Base-by-base conservation (phyloP, 1,140 invertebrate species). In the Batillaria attramentaria region DNA sequence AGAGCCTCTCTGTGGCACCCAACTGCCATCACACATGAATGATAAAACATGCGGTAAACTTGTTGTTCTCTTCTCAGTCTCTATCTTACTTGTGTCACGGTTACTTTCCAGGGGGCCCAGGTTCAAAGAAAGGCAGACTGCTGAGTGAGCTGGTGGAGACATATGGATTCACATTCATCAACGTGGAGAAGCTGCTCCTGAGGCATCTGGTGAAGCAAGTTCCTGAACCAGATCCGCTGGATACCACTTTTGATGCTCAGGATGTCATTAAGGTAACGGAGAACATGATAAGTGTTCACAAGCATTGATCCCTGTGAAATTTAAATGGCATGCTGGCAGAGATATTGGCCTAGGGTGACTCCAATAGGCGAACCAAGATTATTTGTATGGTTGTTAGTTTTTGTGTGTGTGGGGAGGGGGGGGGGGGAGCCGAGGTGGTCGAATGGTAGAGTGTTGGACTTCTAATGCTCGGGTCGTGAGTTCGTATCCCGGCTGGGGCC, bases 91-190 rank as follows among this genome's bases (percentile, higher is more conserved):
- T 28, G 28, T 24, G 20, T n/a, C 42, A 31, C 16, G 18, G 33
- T 76, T 68, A 66, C 18, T 35, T 77, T 79, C 62, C 60, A 87
- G 86, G 86, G 41, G 86, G 86, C 10, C 86, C 86, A n/a, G 86
- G 86, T 3, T 86, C 86, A 39, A 82, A 82, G 70, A 87, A 87
- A 73, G 86, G 86, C 2, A 60, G 83, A n/a, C 77, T 87, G 28
- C 80, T 86, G 2, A 81, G 82, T 42, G 84, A 87, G 70, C 57
- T 87, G 65, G 72, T 79, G 46, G 77, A 83, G 37, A 77, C 83
- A 2, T 87, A 84, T 76, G 86, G 83, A 3, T 83, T 87, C 46
- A 79, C 73, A 2, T 80, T 84, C 54, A 82, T 87, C 43, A 86
- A 83, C 69, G 77, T 82, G 28, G 86, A 87, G 62, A 80, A 84